Evolutionary conservation across 2,888 invertebrate species (phyloP), one percentile per base, ranked within the genome.

Genomic region (Formica aserva): DNA sequence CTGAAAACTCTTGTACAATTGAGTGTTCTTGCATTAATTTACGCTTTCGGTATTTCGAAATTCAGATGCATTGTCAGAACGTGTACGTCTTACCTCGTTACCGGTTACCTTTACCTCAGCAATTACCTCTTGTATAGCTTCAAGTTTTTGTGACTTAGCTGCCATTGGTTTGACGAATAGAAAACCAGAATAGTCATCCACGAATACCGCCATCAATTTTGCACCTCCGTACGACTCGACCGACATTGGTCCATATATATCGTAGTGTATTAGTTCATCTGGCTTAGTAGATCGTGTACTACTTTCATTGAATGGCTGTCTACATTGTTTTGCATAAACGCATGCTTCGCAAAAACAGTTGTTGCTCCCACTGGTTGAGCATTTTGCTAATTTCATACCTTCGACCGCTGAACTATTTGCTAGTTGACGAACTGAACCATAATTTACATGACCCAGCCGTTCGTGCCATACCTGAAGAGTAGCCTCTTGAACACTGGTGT

Each of bases 261-360:
- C 26, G 26, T 62, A 35, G 29, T 62, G 62, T 35, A 62, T 62
- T n/a, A 62, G 3, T 18, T 32, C 62, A 18, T 32, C 8, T 62
- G 62, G 32, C 3, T 62, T 62, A 8, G 18, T 18, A n/a, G 62
- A 18, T 62, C 62, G 62, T 35, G 32, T 35, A 35, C 4, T 35
- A 9, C 8, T 62, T 35, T 62, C 32, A 1, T 62, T 2, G 5
- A 62, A 62, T 62, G 62, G 62, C n/a, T 32, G 2, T 32, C 18
- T 18, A 62, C 32, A 35, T 35, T 62, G 62, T 62, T 62, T 62
- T 9, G 62, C 62, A 18, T 18, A 29, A 3, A 62, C 1, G 18
- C 62, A 62, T 32, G 32, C 62, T 35, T 62, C 62, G n/a, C 62
- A 62, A 3, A 62, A 62, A n/a, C 18, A 62, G 3, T 62, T 35